phyloP scores from a whole-genome alignment of 2,888 invertebrate genomes.

The Archips crataeganus region DNA sequence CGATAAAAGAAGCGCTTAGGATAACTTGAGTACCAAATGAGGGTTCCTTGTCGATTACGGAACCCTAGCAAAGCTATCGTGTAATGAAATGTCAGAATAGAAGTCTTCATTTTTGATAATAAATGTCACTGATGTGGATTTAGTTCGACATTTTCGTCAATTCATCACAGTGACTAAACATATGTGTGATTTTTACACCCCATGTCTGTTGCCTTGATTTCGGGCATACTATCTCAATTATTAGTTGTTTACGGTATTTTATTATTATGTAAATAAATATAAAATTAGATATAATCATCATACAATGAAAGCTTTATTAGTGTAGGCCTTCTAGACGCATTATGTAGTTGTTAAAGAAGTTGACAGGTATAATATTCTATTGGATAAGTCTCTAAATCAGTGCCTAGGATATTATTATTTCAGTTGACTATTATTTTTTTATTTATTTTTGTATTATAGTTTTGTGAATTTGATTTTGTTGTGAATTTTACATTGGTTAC shows the following conservation, averaged over 20 bases:
- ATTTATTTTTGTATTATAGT: conserved; percentile 36
- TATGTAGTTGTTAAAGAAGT: conserved; percentile 31
- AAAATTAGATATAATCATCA: conserved; percentile 68
- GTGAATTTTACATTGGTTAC: conserved; percentile 29
- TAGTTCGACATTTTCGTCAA: not conserved
- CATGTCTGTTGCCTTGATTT: conserved; percentile 25
- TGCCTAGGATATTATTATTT: conserved; percentile 35
- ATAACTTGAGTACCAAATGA: not conserved
- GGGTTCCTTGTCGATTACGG: no score
- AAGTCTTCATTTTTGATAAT: not conserved
- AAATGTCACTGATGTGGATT: not conserved
- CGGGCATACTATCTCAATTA: conserved; percentile 30
- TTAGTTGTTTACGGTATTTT: conserved; percentile 42
- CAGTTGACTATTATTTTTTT: conserved; percentile 35
- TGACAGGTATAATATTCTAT: conserved; percentile 39
- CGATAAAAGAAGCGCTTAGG: not conserved
- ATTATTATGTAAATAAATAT: conserved; percentile 53
- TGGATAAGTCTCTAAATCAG: conserved; percentile 30
- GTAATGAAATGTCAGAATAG: not conserved
- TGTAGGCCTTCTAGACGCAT: conserved; percentile 56
- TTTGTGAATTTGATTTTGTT: conserved; percentile 18
- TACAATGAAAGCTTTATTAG: conserved; percentile 82
- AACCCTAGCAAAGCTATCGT: not conserved
- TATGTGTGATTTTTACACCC: not conserved
- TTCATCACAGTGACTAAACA: not conserved